Evolutionary conservation across 2,888 invertebrate genomes (phyloP), one percentile per base, ranked within the genome.

Genomic region (Stenchaetothrips biformis): DNA sequence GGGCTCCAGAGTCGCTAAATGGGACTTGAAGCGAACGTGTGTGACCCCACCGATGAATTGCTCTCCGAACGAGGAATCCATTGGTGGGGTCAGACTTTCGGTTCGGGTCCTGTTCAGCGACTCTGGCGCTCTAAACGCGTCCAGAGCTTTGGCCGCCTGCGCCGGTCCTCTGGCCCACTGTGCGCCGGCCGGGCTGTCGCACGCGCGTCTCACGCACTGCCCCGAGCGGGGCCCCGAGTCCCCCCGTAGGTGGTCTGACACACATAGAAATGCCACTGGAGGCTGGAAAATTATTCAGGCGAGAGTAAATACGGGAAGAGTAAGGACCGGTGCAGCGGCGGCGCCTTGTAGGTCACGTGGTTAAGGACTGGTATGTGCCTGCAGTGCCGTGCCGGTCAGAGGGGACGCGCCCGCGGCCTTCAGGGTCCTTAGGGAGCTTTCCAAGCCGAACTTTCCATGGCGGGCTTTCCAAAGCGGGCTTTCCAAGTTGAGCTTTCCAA

Each of bases 221-320:
- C 37, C 37, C 37, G 37, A 4, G 37, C 37, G 37, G 2, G 37
- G 37, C 37, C 2, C 53, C 2, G 16, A 2, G 18, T 16, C 59
- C 16, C n/a, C 11, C 59, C 59, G 59, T 59, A 59, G 59, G 59
- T 13, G 59, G 59, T 16, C 59, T 59, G 59, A 59, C 59, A 59
- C 59, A 59, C 59, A 59, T 59, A 59, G 59, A 59, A 59, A 59
- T 59, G 59, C 59, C 59, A 59, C 59, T 13, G 18, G 59, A 59
- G 59, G 13, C 18, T 13, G 13, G 59, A 13, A 59, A 59, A 59
- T 59, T 59, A 59, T 59, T 59, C 59, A 59, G 59, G 59, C 59
- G 59, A 59, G 59, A 59, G 59, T 59, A 59, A 59, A 59, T 59
- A 59, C 13, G 1, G 37, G 37, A 37, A 37, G 37, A 37, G 37